Evolutionary conservation across 2,888 invertebrate species (phyloP).

Genomic region (Carcina quercana): DNA sequence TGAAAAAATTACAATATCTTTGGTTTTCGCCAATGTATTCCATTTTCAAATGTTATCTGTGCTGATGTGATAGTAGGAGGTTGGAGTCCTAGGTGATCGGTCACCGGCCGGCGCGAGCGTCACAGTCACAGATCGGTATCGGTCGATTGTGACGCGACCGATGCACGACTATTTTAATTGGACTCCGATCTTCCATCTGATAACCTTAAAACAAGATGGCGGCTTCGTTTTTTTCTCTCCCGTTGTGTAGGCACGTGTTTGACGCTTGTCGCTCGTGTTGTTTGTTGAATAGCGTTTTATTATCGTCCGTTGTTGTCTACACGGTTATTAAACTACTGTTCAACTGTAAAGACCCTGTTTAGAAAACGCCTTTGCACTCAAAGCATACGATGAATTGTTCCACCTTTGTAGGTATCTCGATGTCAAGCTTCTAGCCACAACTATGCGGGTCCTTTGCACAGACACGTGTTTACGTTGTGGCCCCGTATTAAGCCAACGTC

Average conservation of each 20-base stretch:
- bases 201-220: slow-evolving; percentile 56
- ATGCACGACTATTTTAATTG: slow-evolving; percentile 75
- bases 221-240: slow-evolving; percentile 44
- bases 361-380: slow-evolving; percentile 24
- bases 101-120: slow-evolving; percentile 61
- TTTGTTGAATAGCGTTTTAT: slow-evolving; percentile 23
- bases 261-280: slow-evolving; percentile 37
- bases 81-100: slow-evolving; percentile 50
- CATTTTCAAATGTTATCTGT: too few relatives aligned
- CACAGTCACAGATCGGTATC: slow-evolving; percentile 58
- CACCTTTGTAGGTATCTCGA: slow-evolving; percentile 18
- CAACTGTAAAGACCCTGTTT: not conserved
- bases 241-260: slow-evolving; percentile 52
- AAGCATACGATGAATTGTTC: slow-evolving; percentile 26
- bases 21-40: too few relatives aligned
- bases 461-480: slow-evolving; percentile 5
- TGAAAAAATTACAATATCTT: too few relatives aligned
- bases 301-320: slow-evolving; percentile 12
- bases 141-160: slow-evolving; percentile 63
- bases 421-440: slow-evolving; percentile 35
- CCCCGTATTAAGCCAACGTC: slow-evolving; percentile 29
- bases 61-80: slow-evolving; percentile 22
- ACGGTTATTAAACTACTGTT: not conserved
- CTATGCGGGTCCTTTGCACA: slow-evolving; percentile 45
- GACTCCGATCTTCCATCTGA: slow-evolving; percentile 58